phyloP scores from a whole-genome alignment of 2,113 vertebrate genomes.

The Phaethornis superciliosus region DNA sequence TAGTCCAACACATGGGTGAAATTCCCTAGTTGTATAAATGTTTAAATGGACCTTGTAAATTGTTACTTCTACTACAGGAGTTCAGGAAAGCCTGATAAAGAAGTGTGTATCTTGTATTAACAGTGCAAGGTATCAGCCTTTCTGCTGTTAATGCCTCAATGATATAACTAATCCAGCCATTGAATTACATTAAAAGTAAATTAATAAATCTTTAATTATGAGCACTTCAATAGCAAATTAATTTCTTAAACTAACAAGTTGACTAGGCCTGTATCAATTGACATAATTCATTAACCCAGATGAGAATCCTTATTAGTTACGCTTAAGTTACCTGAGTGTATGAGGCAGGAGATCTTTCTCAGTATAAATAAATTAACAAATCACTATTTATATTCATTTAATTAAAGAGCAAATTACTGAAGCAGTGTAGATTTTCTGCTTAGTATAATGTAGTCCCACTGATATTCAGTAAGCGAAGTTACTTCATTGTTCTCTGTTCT shows the following conservation, averaged over 20 bases:
- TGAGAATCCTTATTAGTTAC: constrained; percentile 40
- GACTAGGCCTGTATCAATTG: constrained; percentile 17
- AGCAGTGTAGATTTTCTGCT: neutral
- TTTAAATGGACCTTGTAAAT: neutral
- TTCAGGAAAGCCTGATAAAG: neutral
- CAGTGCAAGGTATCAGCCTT: neutral
- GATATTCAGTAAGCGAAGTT: neutral
- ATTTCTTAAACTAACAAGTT: constrained; percentile 44
- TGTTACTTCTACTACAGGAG: neutral
- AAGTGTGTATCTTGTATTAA: neutral
- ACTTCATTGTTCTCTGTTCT: neutral
- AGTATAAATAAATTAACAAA: constrained; percentile 51
- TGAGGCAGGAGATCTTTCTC: constrained; percentile 11
- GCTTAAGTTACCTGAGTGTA: constrained; percentile 16
- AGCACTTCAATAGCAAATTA: neutral
- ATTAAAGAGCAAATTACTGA: constrained; percentile 41
- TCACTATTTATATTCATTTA: constrained; percentile 29
- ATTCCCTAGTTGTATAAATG: neutral
- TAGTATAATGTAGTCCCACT: neutral
- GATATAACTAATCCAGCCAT: constrained; percentile 13
- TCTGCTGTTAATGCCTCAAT: neutral
- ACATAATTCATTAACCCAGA: constrained; percentile 24
- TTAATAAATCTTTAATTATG: constrained; percentile 48
- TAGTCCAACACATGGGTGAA: neutral
- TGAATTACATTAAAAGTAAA: constrained; percentile 28